Evolutionary conservation across 2,113 vertebrate genomes (phyloP).

Genomic region (Malurus melanocephalus): DNA sequence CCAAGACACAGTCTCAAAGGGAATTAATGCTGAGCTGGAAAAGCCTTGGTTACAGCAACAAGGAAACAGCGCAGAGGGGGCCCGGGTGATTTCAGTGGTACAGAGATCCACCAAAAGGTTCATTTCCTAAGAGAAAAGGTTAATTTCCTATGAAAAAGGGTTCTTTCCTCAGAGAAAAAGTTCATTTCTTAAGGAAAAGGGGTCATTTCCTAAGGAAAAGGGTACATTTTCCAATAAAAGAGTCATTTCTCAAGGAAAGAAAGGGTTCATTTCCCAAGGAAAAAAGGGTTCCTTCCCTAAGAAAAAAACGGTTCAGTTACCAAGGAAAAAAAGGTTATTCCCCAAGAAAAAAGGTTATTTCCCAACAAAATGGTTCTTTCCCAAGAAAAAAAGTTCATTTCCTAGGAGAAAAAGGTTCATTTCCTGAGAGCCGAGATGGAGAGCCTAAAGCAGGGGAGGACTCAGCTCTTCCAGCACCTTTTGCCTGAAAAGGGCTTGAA

Average conservation of each 20-base stretch:
- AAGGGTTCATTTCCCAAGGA: not conserved
- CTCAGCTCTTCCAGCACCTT: not conserved
- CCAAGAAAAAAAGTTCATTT: no score
- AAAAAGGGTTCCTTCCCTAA: not conserved
- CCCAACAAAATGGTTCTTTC: no score
- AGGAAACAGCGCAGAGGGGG: not conserved
- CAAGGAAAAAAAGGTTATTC: no score
- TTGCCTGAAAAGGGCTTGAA: not conserved
- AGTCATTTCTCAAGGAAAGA: no score
- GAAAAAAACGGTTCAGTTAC: no score
- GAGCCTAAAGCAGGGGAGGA: not conserved
- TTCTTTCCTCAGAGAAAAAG: not conserved
- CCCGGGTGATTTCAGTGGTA: not conserved
- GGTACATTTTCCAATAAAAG: no score
- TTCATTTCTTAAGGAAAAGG: not conserved
- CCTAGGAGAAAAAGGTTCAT: not conserved
- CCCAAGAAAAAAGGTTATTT: no score
- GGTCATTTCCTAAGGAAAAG: no score
- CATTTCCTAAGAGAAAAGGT: not conserved
- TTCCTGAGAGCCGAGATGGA: accelerated
- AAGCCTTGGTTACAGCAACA: constrained; percentile 19
- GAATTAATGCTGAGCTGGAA: constrained; percentile 48
- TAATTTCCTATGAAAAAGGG: not conserved
- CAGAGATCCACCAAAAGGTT: not conserved
- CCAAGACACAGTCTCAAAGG: constrained; percentile 47